These are phyloP conservation scores for Remorina albescens DNA, from an alignment of 2,797 vertebrate genomes.

Conservation along the genomic window DNA sequence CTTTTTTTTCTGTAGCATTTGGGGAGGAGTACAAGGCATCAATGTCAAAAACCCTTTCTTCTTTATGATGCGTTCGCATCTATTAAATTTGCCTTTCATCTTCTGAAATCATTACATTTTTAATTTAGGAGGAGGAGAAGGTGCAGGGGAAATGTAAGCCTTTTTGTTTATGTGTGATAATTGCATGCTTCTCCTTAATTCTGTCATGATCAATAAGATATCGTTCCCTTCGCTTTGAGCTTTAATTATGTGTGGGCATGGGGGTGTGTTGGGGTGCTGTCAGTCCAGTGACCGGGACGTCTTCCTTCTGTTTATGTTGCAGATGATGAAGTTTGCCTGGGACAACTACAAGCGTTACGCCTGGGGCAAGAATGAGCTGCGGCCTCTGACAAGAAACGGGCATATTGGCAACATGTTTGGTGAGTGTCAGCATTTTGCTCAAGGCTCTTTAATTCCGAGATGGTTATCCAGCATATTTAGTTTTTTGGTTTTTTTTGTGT, in stretches of 20 bases:
- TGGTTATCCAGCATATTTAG: background rate
- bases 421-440: slow-evolving; percentile 82
- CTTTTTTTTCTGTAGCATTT: slow-evolving; percentile 2
- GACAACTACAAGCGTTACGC: slow-evolving; percentile 94
- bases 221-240: slow-evolving; percentile 62
- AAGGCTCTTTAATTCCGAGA: slow-evolving; percentile 8
- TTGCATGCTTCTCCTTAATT: slow-evolving; percentile 67
- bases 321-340: slow-evolving; percentile 99
- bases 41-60: slow-evolving; percentile 27
- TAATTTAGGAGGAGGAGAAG: slow-evolving; percentile 46
- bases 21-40: slow-evolving; percentile 14
- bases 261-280: slow-evolving; percentile 23
- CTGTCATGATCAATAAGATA: slow-evolving; percentile 68
- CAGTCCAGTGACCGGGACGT: slow-evolving; percentile 44
- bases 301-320: slow-evolving; percentile 65
- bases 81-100: slow-evolving; percentile 35
- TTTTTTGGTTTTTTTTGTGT: background rate
- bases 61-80: slow-evolving; percentile 13
- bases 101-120: slow-evolving; percentile 47
- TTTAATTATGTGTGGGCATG: slow-evolving; percentile 58
- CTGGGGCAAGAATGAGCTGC: slow-evolving; percentile 96
- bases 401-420: slow-evolving; percentile 97
- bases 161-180: slow-evolving; percentile 68
- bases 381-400: slow-evolving; percentile 92
- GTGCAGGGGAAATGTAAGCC: slow-evolving; percentile 63